Base-by-base conservation (phyloP, 2,888 invertebrate species). In the Strigamia maritima region DNA sequence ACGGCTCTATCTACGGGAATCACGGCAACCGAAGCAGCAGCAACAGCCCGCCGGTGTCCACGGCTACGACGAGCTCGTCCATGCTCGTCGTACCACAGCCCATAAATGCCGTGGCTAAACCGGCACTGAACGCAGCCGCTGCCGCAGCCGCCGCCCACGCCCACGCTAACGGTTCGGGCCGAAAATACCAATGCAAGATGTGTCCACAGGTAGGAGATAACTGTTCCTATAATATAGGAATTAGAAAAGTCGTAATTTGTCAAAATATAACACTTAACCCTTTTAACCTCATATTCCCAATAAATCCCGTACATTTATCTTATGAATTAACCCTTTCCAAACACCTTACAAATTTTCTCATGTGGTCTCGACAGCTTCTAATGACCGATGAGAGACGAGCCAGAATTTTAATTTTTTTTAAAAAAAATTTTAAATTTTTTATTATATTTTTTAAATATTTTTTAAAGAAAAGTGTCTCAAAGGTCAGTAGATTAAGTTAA, bases 101-200 rank as follows among this genome's bases (percentile, higher is more conserved):
- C 22, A 90, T 93, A 80, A 92, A 92, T 86, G 92, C 90, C 80
- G 76, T 80, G 60, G 89, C 89, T 79, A 90, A 90, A 85, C 87
- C 87, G 86, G 80, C 85, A 85, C 85, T 86, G 85, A 87, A 86
- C 81, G 87, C 54, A 84, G 84, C 35, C 84, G 84, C 70, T 75
- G 76, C 78, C 78, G 82, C 84, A 86, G 81, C 87, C 86, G 80
- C 81, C 80, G 81, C 81, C 81, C 85, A 87, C 79, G 86, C 83
- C 81, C 85, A 87, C 79, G 86, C 83, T 65, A 87, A 87, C 82
- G 84, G 84, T 70, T 84, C 85, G 75, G 89, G 89, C 80, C 87
- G 95, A 86, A 96, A 95, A 88, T 96, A 95, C 88, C 94, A 94
- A 87, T 95, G 95, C 90, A 96, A 96, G 89, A 96, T 96, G 95